These are phyloP conservation scores for Zeus faber DNA, from an alignment of 2,113 vertebrate species.

Conservation along the genomic window DNA sequence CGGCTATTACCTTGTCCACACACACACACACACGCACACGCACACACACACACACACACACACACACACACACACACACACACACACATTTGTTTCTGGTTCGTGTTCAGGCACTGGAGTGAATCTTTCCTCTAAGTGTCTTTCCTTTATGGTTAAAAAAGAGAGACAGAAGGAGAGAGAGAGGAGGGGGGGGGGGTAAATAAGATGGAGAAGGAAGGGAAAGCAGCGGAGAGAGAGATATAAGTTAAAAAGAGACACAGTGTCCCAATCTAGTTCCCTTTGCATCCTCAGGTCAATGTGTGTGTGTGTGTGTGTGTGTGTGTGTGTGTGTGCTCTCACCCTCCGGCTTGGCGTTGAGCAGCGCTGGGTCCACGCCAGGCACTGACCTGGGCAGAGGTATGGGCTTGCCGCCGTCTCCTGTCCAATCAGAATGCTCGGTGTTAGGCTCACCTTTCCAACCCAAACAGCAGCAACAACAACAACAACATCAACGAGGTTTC, in stretches of 20 bases:
- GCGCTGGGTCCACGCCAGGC: slow-evolving; percentile 78
- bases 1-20: not conserved
- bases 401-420: slow-evolving; percentile 79
- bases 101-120: not conserved
- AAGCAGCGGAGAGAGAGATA: not conserved
- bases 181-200: not conserved
- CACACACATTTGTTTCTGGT: not conserved
- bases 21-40: not conserved
- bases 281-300: not conserved
- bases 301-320: slow-evolving; percentile 5
- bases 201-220: not conserved
- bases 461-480: too few relatives aligned
- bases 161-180: not conserved
- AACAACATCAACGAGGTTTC: too few relatives aligned
- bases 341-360: slow-evolving; percentile 77
- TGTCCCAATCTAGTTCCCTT: not conserved
- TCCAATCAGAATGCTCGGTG: slow-evolving; percentile 11
- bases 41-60: slow-evolving; percentile 8
- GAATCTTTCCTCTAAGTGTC: not conserved
- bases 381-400: slow-evolving; percentile 77
- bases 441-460: too few relatives aligned
- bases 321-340: slow-evolving; percentile 70
- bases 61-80: not conserved
- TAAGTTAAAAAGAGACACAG: not conserved
- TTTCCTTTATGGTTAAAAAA: not conserved